Evolutionary conservation across 1,140 invertebrate genomes (phyloP), one percentile per base, ranked within the genome.

Genomic region (Condylostylus longicornis): DNA sequence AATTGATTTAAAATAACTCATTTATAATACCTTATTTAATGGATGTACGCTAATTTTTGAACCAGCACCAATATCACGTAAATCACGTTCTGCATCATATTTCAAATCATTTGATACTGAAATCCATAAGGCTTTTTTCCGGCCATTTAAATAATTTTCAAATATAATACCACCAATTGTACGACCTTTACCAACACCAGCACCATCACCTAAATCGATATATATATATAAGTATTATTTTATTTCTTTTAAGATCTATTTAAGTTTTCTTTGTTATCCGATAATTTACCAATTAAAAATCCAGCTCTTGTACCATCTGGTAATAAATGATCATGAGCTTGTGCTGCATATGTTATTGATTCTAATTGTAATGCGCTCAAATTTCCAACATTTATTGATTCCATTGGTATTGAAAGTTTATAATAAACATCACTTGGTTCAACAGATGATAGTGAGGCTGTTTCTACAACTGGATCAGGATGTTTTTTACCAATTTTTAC

Each of bases 381-480:
- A 14, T 79, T 67, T 2, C 91, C 88, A 28, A 70, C 71, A 47
- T 82, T 77, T 42, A 98, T 85, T 0, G 81, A 77, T 42, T 81
- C 78, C 28, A 84, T 76, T 3, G 93, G 90, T 49, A 99, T 74
- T 4, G 75, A 72, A 10, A 97, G 37, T 33, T 79, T 74, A 62
- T 98, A 98, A 65, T 79, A 82, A 32, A 98, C 84, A 57, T 98
- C 88, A 5, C 88, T 85, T 2, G 95, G 88, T 51, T 89, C 83
- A 32, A 99, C 94, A 44, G 86, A 94, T 0, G 93, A 93, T 22
- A 99, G 68, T 0, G 93, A 97, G 21, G 90, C 90, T 0, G 95
- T 98, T 64, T 99, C 96, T 14, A 99, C 96, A 9, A 99, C 93
- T n/a, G 89, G 84, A 68, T 99, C 96, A 0, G 96, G 96, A 75